Evolutionary conservation across 2,113 vertebrate species (phyloP).

Genomic region (Trochalopteron elliotii): DNA sequence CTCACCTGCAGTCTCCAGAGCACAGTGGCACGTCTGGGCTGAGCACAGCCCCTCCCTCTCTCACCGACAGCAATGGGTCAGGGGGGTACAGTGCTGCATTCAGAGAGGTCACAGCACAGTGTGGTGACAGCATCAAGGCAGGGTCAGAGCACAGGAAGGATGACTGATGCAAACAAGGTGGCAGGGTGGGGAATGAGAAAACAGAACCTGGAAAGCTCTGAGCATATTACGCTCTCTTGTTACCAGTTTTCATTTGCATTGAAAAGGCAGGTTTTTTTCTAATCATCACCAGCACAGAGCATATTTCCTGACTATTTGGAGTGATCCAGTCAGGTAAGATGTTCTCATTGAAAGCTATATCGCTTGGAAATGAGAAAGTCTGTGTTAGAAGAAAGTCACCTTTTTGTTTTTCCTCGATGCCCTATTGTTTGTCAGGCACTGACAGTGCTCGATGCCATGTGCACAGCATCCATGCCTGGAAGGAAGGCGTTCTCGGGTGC

Average conservation of each 20-base stretch:
- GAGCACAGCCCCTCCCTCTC: background rate
- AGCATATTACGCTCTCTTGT: background rate
- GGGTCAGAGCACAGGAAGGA: background rate
- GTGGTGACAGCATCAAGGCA: background rate
- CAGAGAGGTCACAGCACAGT: background rate
- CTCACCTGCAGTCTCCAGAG: accelerated
- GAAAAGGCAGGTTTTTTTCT: background rate
- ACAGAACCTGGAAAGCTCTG: background rate
- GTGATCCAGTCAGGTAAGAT: background rate
- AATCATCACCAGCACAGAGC: background rate
- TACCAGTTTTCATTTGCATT: background rate
- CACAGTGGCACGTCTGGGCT: accelerated
- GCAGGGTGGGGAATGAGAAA: background rate
- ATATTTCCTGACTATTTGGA: background rate
- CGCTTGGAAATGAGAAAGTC: background rate
- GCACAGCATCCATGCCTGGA: background rate
- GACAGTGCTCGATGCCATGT: background rate
- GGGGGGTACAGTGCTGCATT: background rate
- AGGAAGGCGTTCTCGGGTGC: background rate
- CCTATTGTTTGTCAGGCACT: background rate
- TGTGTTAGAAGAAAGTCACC: background rate
- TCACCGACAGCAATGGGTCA: accelerated
- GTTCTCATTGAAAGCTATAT: background rate
- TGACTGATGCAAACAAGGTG: background rate
- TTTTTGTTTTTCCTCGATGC: background rate